Evolutionary conservation across 2,888 invertebrate genomes (phyloP).

Genomic region (Eupeodes latifasciatus): DNA sequence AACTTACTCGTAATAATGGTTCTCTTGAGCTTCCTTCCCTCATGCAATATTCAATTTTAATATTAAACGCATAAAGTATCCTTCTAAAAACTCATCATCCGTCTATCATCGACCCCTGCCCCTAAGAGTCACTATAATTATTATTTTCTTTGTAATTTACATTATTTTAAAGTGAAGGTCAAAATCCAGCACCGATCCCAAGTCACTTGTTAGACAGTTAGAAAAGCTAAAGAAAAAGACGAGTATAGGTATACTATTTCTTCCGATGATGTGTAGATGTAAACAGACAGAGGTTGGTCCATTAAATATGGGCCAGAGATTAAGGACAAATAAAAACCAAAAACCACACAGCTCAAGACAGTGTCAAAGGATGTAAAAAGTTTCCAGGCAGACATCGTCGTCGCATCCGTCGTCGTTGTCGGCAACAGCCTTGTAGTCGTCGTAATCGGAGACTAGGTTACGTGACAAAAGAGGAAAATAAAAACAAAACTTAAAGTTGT

Average conservation of each 20-base stretch:
- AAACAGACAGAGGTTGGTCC: constrained; percentile 38
- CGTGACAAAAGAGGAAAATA: constrained; percentile 11
- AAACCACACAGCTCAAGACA: constrained; percentile 9
- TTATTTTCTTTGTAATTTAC: background rate
- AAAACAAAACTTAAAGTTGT: constrained; percentile 7
- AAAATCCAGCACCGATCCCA: background rate
- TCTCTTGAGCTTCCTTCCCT: too few relatives aligned
- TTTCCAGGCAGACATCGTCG: constrained; percentile 30
- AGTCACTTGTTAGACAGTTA: background rate
- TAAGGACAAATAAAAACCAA: constrained; percentile 36
- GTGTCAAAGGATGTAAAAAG: constrained; percentile 25
- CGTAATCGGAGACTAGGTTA: constrained; percentile 31
- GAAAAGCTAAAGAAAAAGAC: background rate
- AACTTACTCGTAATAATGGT: too few relatives aligned
- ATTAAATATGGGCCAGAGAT: constrained; percentile 46
- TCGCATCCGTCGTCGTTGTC: too few relatives aligned
- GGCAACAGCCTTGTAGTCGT: background rate
- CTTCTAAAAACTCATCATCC: too few relatives aligned
- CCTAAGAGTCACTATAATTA: background rate
- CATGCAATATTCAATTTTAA: too few relatives aligned
- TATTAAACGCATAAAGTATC: too few relatives aligned
- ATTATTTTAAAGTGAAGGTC: constrained; percentile 9
- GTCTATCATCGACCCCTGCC: background rate
- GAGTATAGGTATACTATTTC: background rate
- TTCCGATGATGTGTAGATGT: background rate